Percentiles rank a stretch among this genome's conserved stretches.
phyloP scores from a whole-genome alignment of 2,888 invertebrate species.

The Nephrotoma appendiculata region DNA sequence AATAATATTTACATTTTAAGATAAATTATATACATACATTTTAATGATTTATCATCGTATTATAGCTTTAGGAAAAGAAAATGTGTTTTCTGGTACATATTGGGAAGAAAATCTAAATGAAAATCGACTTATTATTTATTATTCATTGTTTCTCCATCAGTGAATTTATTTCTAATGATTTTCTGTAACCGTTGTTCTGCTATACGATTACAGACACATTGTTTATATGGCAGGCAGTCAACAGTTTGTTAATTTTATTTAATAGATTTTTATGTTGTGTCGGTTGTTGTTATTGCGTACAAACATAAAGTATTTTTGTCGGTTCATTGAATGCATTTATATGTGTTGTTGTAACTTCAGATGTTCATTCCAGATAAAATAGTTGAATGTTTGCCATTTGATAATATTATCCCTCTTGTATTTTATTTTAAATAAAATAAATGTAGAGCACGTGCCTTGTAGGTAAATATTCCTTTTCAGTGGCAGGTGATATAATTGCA shows the following conservation, averaged over 20 bases:
- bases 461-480: background rate
- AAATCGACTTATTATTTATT: background rate
- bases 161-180: background rate
- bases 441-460: background rate
- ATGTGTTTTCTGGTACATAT: background rate
- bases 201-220: background rate
- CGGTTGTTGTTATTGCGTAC: background rate
- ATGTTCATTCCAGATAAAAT: background rate
- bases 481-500: background rate
- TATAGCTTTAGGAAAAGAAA: background rate
- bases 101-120: background rate
- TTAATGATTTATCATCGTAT: background rate
- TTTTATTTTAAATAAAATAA: background rate
- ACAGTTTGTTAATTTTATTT: background rate
- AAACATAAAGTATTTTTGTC: background rate
- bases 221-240: background rate
- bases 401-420: background rate
- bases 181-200: background rate
- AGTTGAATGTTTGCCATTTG: background rate
- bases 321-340: background rate
- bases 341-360: background rate
- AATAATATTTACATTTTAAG: background rate
- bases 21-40: background rate
- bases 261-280: background rate
- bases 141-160: background rate